phyloP scores from a whole-genome alignment of 2,113 vertebrate genomes.

The Oreotrochilus melanogaster region DNA sequence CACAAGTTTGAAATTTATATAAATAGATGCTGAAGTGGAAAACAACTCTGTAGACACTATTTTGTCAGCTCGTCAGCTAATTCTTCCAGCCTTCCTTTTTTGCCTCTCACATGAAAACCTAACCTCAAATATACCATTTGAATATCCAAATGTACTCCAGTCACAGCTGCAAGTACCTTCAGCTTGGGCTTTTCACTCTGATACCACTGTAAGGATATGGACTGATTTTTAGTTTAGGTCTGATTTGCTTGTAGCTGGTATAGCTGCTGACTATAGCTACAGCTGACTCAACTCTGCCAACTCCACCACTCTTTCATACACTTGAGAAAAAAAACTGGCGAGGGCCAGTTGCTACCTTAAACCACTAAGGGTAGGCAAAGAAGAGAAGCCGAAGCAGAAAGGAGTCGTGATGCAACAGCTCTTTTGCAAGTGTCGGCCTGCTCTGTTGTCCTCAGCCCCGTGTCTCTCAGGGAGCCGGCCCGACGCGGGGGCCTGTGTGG shows the following conservation, averaged over 20 bases:
- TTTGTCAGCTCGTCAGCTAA: background rate
- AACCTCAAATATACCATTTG: background rate
- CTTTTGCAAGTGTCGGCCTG: rapidly evolving
- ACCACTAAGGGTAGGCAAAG: rapidly evolving
- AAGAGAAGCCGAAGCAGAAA: background rate
- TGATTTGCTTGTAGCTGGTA: background rate
- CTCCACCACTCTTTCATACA: background rate
- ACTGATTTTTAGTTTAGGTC: background rate
- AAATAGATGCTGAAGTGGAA: rapidly evolving
- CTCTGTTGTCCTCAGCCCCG: background rate
- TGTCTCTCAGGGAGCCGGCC: rapidly evolving
- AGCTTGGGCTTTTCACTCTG: background rate
- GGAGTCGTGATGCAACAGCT: rapidly evolving
- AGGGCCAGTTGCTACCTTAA: background rate
- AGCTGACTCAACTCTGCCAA: rapidly evolving
- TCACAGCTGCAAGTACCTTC: background rate
- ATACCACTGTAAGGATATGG: background rate
- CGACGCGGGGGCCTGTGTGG: too few species aligned
- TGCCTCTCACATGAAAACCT: background rate
- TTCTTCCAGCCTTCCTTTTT: background rate
- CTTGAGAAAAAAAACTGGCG: background rate
- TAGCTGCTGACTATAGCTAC: background rate
- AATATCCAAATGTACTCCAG: rapidly evolving
- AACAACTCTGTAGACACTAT: background rate
- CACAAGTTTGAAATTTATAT: background rate